A percentile compares a stretch with the other conserved stretches of the same genome.
Conservation (phyloP, 2,888 invertebrate species). For the Julus scandinavius region DNA sequence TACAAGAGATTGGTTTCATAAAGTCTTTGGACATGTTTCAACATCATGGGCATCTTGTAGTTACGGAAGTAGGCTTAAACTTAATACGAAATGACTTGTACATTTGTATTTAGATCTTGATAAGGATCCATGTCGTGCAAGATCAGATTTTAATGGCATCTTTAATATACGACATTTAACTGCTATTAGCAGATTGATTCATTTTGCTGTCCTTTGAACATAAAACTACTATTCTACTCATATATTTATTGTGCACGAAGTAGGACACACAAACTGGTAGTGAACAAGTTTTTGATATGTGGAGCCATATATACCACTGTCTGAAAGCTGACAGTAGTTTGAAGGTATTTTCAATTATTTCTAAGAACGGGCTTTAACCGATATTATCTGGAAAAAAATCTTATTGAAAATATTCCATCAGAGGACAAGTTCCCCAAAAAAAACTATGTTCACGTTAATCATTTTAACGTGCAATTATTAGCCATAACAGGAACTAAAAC, state of each 20-base stretch:
- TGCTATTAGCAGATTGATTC: background rate
- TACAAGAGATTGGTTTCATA: too few relatives aligned
- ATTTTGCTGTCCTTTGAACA: background rate
- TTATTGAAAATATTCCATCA: background rate
- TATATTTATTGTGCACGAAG: background rate
- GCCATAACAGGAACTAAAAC: background rate
- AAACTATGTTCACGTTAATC: background rate
- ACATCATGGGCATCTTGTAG: background rate
- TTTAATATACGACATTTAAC: background rate
- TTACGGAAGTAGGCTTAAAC: slow-evolving; percentile 30
- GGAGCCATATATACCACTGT: background rate
- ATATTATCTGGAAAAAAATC: background rate
- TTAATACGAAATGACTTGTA: background rate
- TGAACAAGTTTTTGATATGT: background rate
- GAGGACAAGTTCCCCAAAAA: background rate
- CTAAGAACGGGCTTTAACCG: background rate
- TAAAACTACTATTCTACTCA: background rate
- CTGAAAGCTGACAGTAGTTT: background rate
- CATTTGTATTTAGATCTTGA: background rate
- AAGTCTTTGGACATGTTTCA: background rate
- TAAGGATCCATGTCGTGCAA: background rate
- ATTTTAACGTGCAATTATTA: background rate
- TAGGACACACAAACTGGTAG: slow-evolving; percentile 43
- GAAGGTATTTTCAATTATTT: background rate
- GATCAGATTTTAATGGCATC: slow-evolving; percentile 20